A percentile compares a stretch with the other conserved stretches of the same genome.
These are phyloP conservation scores for Glomeris marginata DNA, from an alignment of 2,888 invertebrate species.

Conservation along the genomic window DNA sequence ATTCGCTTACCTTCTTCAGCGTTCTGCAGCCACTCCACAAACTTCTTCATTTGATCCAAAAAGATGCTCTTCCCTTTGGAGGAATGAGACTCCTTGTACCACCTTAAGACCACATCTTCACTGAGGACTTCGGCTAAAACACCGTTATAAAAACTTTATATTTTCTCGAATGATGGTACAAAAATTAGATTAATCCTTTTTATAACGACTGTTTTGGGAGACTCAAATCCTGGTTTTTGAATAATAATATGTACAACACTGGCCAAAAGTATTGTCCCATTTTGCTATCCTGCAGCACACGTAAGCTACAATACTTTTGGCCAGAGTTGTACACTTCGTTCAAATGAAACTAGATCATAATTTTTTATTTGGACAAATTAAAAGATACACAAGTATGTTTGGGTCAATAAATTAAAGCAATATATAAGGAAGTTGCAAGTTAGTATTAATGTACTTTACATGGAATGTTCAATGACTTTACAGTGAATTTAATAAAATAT, in stretches of 20 bases:
- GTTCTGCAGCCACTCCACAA: constrained; percentile 92
- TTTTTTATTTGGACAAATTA: too few relatives aligned
- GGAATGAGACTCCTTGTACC: constrained; percentile 89
- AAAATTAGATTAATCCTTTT: background rate
- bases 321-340: too few relatives aligned
- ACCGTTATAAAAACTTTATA: background rate
- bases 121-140: constrained; percentile 69
- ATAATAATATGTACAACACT: background rate
- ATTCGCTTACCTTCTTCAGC: constrained; percentile 62
- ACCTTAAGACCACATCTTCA: constrained; percentile 87
- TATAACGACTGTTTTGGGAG: too few relatives aligned
- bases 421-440: too few relatives aligned
- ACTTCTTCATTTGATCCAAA: constrained; percentile 95
- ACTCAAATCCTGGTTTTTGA: background rate
- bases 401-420: too few relatives aligned
- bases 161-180: background rate
- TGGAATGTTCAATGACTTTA: background rate
- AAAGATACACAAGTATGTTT: too few relatives aligned
- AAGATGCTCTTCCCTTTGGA: constrained; percentile 94
- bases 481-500: too few relatives aligned
- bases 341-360: background rate
- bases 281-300: too few relatives aligned
- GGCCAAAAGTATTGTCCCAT: too few relatives aligned
- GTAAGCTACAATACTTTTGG: too few relatives aligned
- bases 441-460: too few relatives aligned